Percentiles rank a stretch among this genome's conserved stretches.
Evolutionary conservation across 2,113 vertebrate genomes (phyloP).

Genomic region (Ophthalmolycus amberensis): DNA sequence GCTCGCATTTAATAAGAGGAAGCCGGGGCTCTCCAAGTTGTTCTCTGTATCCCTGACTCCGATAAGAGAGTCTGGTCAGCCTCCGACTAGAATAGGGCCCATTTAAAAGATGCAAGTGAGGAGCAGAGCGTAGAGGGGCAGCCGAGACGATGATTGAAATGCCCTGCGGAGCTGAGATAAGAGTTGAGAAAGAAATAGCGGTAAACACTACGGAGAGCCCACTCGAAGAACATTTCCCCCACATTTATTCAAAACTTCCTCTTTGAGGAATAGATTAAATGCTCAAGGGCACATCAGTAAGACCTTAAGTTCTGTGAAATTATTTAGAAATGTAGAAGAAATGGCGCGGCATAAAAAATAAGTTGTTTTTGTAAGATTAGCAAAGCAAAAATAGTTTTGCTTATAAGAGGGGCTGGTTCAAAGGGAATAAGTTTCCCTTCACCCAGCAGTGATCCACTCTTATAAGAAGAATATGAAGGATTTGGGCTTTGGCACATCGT

Average conservation of each 20-base stretch:
- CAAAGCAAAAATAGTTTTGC: neutral
- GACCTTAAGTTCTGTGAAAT: neutral
- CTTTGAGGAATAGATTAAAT: conserved; percentile 3
- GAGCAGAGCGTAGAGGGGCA: neutral
- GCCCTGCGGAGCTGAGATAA: neutral
- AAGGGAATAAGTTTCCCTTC: neutral
- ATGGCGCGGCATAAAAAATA: neutral
- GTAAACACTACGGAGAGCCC: neutral
- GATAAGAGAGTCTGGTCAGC: neutral
- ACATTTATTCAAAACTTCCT: neutral
- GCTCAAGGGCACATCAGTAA: neutral
- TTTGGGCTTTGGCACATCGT: neutral
- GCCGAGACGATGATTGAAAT: conserved; percentile 23
- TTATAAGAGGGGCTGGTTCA: neutral
- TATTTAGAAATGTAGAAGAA: conserved; percentile 9
- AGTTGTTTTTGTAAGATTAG: neutral
- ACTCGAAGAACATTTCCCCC: conserved; percentile 3
- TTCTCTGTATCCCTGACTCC: conserved; percentile 5
- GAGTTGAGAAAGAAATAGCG: neutral
- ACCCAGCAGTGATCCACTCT: neutral
- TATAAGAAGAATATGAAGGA: neutral
- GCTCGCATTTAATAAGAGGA: conserved; percentile 1
- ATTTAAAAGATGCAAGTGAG: neutral
- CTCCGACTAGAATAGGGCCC: neutral
- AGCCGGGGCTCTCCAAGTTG: neutral